Conservation (phyloP, 2,888 invertebrate species). For the Eristalinus aeneus region DNA sequence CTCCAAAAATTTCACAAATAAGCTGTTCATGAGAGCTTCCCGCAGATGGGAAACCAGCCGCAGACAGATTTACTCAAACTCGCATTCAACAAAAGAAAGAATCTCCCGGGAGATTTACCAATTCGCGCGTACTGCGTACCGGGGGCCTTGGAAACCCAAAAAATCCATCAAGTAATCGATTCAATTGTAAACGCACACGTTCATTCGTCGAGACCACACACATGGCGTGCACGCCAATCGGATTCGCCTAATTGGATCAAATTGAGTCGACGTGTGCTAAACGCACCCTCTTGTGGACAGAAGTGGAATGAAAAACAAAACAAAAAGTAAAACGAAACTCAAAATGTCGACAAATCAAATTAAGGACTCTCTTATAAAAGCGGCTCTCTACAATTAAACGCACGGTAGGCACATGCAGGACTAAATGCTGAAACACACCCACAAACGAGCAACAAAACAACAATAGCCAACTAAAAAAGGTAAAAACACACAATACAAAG, state of each 20-base stretch:
- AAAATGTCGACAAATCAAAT: conserved; percentile 35
- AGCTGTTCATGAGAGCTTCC: not conserved
- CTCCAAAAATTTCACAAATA: not conserved
- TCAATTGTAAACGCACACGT: not conserved
- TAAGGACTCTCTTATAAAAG: conserved; percentile 8
- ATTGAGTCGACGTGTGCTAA: not conserved
- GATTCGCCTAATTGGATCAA: not conserved
- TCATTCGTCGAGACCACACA: not conserved
- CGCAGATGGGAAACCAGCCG: not conserved
- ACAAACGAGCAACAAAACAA: conserved; percentile 2
- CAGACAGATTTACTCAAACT: not conserved
- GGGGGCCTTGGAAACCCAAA: not conserved
- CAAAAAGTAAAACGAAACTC: not conserved
- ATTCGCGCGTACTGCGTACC: not conserved
- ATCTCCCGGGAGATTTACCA: not conserved
- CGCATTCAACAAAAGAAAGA: not conserved
- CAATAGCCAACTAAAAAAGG: not conserved
- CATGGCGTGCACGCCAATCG: not conserved
- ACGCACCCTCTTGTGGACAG: not conserved
- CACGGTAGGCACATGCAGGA: conserved; percentile 28
- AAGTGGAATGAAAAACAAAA: conserved; percentile 6
- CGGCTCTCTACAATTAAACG: not conserved
- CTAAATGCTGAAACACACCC: conserved; percentile 11
- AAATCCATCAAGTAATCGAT: not conserved
- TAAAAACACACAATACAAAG: not conserved